These are phyloP conservation scores for Watsonalla binaria DNA, from an alignment of 2,888 invertebrate genomes.

Conservation along the genomic window DNA sequence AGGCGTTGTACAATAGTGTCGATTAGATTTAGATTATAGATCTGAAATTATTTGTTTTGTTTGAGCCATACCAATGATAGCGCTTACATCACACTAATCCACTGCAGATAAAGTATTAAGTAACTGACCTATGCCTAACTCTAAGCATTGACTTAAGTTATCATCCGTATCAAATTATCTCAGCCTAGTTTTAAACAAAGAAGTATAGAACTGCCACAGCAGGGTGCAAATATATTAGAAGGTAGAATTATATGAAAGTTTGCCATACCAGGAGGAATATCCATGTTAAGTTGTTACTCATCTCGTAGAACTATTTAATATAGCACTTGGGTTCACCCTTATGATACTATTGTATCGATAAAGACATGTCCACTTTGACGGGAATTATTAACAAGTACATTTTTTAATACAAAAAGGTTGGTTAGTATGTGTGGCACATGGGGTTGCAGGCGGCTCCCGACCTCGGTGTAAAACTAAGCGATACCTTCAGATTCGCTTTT, in stretches of 20 bases:
- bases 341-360: slow-evolving; percentile 68
- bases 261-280: slow-evolving; percentile 62
- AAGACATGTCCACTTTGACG: slow-evolving; percentile 68
- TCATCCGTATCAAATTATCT: not conserved
- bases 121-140: slow-evolving; percentile 3
- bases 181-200: slow-evolving; percentile 6
- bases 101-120: not conserved
- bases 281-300: slow-evolving; percentile 63
- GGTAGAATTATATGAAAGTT: slow-evolving; percentile 7
- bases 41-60: not conserved
- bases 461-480: slow-evolving; percentile 66
- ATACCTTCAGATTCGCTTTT: slow-evolving; percentile 53
- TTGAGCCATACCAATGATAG: not conserved
- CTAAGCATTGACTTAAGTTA: not conserved
- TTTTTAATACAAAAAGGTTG: slow-evolving; percentile 20
- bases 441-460: slow-evolving; percentile 33
- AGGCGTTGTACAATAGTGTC: not conserved
- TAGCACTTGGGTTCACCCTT: slow-evolving; percentile 41
- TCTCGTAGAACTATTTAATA: slow-evolving; percentile 48
- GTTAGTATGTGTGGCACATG: slow-evolving; percentile 16
- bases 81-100: slow-evolving; percentile 1
- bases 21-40: not conserved
- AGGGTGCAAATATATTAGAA: not conserved
- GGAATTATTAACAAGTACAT: slow-evolving; percentile 60
- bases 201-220: not conserved